Evolutionary conservation across 35 echinoderm and acorn worm species (phyloP), one percentile per base, ranked within the genome.

Genomic region (Apostichopus parvimensis): DNA sequence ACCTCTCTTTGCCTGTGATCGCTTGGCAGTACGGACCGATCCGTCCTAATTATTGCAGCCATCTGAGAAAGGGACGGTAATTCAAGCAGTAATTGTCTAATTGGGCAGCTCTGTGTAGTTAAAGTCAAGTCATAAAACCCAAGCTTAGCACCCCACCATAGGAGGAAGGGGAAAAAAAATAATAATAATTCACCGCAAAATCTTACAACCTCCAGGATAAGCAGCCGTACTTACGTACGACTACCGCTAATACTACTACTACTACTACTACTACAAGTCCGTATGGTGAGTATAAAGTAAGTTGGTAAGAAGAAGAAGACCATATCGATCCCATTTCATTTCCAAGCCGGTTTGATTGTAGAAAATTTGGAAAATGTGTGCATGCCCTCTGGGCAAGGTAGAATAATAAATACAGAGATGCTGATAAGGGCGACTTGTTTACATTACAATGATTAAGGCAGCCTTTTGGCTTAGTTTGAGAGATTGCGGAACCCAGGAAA

Each of bases 321-420:
- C n/a, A 55, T 84, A 84, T 84, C 81, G 55, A 84, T 84, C 81
- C 15, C 81, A 84, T 84, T 84, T 54, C 81, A 84, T 84, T 84
- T 84, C 57, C 55, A 59, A 20, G n/a, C 81, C 23, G 58, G 54
- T 84, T 45, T 84, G 81, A 84, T 84, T 84, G 81, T 84, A 24
- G 81, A 84, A 84, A 84, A 84, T 84, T 84, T 84, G 81, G 81
- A 84, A 84, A 84, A 84, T 84, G 81, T 84, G 81, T 84, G 81
- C 81, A 84, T 84, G 81, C 81, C 81, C 81, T 84, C 81, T 84
- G 81, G 81, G 81, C 81, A 84, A 84, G 81, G 54, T 84, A 84
- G 81, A 84, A 84, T 84, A 84, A 84, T 84, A 84, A 84, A 84
- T 84, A 84, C 23, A 53, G 81, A 21, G 52, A 59, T 62, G 81